phyloP scores from a whole-genome alignment of 2,797 vertebrate genomes.

The Tokudaia tokunoshimensis region DNA sequence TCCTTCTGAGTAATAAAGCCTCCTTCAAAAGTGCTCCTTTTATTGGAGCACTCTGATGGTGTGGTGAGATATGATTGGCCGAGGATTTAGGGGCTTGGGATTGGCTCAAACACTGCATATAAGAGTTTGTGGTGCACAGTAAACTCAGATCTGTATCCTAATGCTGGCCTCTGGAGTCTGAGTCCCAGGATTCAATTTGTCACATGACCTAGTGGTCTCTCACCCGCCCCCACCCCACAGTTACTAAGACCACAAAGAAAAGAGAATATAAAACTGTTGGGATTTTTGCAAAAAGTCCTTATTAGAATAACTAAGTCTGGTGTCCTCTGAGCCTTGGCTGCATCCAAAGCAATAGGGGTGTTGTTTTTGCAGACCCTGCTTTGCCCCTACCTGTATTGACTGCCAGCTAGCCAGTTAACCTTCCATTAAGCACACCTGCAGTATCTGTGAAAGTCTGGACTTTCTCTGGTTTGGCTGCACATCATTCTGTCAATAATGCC shows the following conservation, averaged over 20 bases:
- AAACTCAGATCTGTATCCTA: background rate
- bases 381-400: background rate
- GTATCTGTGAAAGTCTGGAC: background rate
- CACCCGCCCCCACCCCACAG: background rate
- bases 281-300: conserved; percentile 24
- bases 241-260: conserved; percentile 37
- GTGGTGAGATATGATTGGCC: background rate
- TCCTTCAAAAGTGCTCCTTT: background rate
- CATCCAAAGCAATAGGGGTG: background rate
- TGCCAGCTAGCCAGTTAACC: conserved; percentile 1
- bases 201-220: background rate
- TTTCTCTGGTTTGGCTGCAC: conserved; percentile 18
- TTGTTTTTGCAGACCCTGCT: background rate
- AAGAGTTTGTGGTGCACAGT: background rate
- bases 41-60: background rate
- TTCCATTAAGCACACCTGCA: background rate
- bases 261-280: background rate
- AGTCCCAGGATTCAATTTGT: background rate
- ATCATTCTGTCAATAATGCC: background rate
- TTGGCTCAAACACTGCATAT: background rate
- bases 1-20: background rate
- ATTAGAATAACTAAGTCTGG: background rate
- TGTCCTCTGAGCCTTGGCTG: conserved; percentile 31
- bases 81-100: background rate
- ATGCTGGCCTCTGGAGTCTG: background rate